Evolutionary conservation across 2,797 vertebrate genomes (phyloP), one percentile per base, ranked within the genome.

Genomic region (Propithecus perrieri): DNA sequence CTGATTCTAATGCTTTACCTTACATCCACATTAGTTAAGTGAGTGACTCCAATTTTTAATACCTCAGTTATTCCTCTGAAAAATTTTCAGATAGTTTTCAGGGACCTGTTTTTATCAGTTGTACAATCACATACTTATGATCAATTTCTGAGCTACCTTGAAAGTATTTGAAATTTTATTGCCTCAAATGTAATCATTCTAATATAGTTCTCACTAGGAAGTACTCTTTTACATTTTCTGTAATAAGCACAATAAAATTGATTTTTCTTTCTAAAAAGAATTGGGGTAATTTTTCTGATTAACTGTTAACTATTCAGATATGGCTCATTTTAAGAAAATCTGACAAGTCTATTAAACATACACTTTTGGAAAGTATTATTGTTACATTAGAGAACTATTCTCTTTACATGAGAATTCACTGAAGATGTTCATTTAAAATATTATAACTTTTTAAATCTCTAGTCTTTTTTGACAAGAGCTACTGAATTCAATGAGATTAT

Each of bases 91-190:
- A 30, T 46, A 22, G 10, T 41, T 69, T 38, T 55, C 18, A 75
- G 35, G 26, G 46, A 59, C 1, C 11, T 57, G 67, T 87, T 93
- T 94, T 33, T 86, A 71, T 63, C n/a, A 80, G 50, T 15, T 85
- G n/a, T 67, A 91, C 89, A 96, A 88, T 89, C 17, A 92, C 43
- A 46, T 74, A 22, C 17, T 88, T 85, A 59, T 22, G 94, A 61
- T n/a, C 18, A 4, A 17, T 85, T 20, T 94, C 33, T 57, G 15
- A 85, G 10, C 17, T n/a, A 75, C 35, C 5, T 48, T 63, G 38
- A 83, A 83, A 95, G 71, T 63, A 79, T 20, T 65, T 92, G 83
- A 38, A 17, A 80, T 69, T 86, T 75, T 43, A 83, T 11, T 85
- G 53, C 35, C 41, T 90, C 75, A 93, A n/a, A 65, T 41, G 7